Percentiles rank a stretch among this genome's conserved stretches.
phyloP scores from a whole-genome alignment of 2,113 vertebrate genomes.

The Cacatua alba region DNA sequence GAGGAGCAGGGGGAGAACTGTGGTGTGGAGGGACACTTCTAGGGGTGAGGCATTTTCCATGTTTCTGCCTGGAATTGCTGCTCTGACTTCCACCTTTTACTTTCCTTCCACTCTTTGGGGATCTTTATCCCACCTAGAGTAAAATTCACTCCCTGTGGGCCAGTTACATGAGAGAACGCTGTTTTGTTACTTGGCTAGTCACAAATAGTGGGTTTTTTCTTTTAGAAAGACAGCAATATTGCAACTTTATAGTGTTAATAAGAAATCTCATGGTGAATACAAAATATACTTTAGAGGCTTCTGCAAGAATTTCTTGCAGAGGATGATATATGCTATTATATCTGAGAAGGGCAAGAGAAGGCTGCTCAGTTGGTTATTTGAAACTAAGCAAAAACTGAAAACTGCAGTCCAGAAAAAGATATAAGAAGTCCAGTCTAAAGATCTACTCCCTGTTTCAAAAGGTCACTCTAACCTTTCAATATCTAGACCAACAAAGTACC shows the following conservation, averaged over 20 bases:
- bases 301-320: background rate
- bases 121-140: background rate
- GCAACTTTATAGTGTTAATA: background rate
- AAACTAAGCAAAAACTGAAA: background rate
- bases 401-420: background rate
- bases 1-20: background rate
- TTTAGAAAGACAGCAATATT: background rate
- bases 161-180: background rate
- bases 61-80: background rate
- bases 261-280: background rate
- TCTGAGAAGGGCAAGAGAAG: background rate
- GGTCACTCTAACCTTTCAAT: background rate
- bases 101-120: background rate
- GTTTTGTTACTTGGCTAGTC: background rate
- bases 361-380: background rate
- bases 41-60: background rate
- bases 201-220: background rate
- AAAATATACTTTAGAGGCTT: background rate
- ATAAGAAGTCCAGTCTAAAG: background rate
- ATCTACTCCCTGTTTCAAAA: background rate
- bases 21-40: background rate
- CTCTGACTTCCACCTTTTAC: background rate
- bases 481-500: background rate
- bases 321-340: background rate
- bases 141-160: background rate